These are phyloP conservation scores for Leucoma salicis DNA, from an alignment of 2,888 invertebrate species.

Conservation along the genomic window DNA sequence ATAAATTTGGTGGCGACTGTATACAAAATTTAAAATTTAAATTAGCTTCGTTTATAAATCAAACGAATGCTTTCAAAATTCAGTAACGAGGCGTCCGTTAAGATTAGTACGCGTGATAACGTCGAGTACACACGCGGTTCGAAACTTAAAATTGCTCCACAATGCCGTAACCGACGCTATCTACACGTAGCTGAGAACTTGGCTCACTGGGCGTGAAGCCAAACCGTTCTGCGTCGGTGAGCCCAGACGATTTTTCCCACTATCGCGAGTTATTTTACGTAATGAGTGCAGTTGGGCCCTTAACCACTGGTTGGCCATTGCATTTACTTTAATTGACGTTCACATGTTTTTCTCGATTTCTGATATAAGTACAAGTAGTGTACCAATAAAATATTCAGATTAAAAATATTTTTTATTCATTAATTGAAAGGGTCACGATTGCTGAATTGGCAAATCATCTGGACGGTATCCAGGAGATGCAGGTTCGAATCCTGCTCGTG, in stretches of 20 bases:
- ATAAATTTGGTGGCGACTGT: conserved; percentile 9
- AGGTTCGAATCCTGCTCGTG: too few relatives aligned
- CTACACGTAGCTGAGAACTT: conserved; percentile 59
- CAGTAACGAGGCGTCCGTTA: conserved; percentile 37
- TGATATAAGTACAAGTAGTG: not conserved
- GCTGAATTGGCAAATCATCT: too few relatives aligned
- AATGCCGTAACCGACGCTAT: conserved; percentile 65
- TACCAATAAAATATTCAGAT: too few relatives aligned
- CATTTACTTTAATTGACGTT: conserved; percentile 49
- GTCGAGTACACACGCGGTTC: conserved; percentile 39
- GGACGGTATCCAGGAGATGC: too few relatives aligned
- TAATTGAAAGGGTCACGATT: too few relatives aligned
- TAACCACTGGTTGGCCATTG: conserved; percentile 37
- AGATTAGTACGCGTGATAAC: conserved; percentile 46
- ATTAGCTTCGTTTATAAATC: conserved; percentile 35
- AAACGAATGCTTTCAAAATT: conserved; percentile 40
- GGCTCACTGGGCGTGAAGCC: conserved; percentile 68
- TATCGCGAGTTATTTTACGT: conserved; percentile 49
- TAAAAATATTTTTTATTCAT: too few relatives aligned
- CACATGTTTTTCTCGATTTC: not conserved
- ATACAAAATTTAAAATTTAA: conserved; percentile 43
- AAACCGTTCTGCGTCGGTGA: conserved; percentile 68
- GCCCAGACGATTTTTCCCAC: conserved; percentile 68
- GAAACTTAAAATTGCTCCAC: conserved; percentile 58
- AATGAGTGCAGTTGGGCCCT: conserved; percentile 56